Base-by-base conservation (phyloP, 2,113 vertebrate genomes). In the Channa argus region DNA sequence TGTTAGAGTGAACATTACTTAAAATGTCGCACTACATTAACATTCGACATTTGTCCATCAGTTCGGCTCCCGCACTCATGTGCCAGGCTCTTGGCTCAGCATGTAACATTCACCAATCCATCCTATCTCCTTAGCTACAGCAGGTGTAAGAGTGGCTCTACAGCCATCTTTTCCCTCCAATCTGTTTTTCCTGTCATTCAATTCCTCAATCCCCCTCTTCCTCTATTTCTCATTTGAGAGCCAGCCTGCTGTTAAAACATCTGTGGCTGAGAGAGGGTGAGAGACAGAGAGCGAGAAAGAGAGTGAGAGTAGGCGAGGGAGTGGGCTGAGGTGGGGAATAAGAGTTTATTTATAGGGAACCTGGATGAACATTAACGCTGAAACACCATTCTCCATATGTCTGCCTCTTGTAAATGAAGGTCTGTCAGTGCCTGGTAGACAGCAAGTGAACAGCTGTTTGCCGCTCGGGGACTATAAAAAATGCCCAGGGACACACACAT, bases 171-270 rank as follows among this genome's bases (percentile, higher is more conserved):
- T 75, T 65, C 61, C 58, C 44, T 76, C 62, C 75, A 80, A 63
- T 80, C 79, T 87, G 77, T 71, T 83, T 67, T 68, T 45, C 43
- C 70, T 73, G 79, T 92, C 86, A 87, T 45, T 84, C 64, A 67
- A 5, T 43, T 64, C 61, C 70, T 66, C 69, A 44, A 11, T 53
- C 49, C 69, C 73, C 55, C 66, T 70, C 50, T 24, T 69, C 43
- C 63, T 73, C 64, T 61, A 63, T 64, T 83, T 74, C 70, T 86
- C 65, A 75, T 85, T 65, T 89, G 85, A 72, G 74, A 80, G 75
- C 59, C 74, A 75, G 77, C 89, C 90, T 89, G 83, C 90, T 92
- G 91, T 89, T 91, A 51, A 43, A 88, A 90, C 91, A 92, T 89
- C 90, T 92, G 91, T 53, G 83, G 53, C 3, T 24, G 52, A 79